Evolutionary conservation across 2,113 vertebrate species (phyloP), one percentile per base, ranked within the genome.

Genomic region (Strix aluco): DNA sequence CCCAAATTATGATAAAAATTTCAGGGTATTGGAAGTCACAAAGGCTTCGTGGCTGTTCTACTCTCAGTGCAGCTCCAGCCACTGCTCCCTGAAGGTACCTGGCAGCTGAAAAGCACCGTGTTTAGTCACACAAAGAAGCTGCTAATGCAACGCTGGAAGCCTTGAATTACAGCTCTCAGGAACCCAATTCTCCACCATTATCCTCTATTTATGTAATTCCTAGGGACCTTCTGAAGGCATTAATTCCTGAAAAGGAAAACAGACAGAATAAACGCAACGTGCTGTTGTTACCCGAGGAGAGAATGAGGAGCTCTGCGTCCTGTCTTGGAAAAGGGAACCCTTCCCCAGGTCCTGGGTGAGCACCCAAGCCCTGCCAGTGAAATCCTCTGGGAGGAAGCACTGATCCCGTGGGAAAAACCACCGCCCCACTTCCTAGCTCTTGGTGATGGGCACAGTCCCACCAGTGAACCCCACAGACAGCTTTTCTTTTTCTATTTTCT

Each of bases 361-460:
- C 46, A 52, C n/a, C 40, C 46, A 27, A 57, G 15, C 13, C 58
- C 62, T 44, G 32, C n/a, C 12, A 27, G 5, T 0, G 2, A 32
- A 8, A 42, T 62, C n/a, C 30, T 61, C 54, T 20, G 15, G 54
- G 11, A 88, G 16, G 1, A 22, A 59, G 54, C n/a, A 29, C 23
- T 1, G 6, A 36, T 59, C 58, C 77, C 49, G 27, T 0, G 19
- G 72, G 72, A 69, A 69, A 63, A 86, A 25, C 8, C 57, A 38
- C 36, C 2, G 1, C 0, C 1, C 20, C 21, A 11, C 11, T 42
- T 86, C 49, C 80, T 5, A 30, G 72, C 25, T 7, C 52, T 15
- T 3, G 27, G 30, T 13, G 42, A 44, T 0, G 0, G 62, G 20
- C n/a, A 22, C 2, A 14, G 34, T 32, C 47, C n/a, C 11, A 1